phyloP scores from a whole-genome alignment of 2,888 invertebrate genomes.

The Lasioglossum leucozonium region DNA sequence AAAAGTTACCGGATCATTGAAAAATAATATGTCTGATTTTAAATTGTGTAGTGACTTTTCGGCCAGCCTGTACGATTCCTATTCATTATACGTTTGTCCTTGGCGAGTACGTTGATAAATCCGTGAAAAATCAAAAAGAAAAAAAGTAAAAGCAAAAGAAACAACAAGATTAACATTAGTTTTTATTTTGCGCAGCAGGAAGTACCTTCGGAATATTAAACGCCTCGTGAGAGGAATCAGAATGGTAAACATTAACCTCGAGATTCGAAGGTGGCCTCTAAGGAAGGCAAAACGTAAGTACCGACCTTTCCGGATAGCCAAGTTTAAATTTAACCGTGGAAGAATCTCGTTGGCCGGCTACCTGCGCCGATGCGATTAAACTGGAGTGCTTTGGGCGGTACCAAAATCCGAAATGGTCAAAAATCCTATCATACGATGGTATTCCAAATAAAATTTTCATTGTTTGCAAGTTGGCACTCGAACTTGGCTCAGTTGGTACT shows the following conservation, averaged over 20 bases:
- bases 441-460: not conserved
- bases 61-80: not conserved
- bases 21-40: not conserved
- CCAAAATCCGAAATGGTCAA: not conserved
- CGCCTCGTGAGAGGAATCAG: not conserved
- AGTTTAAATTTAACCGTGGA: constrained; percentile 43
- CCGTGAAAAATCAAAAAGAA: not conserved
- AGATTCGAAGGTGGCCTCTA: constrained; percentile 24
- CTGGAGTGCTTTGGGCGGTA: not conserved
- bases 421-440: not conserved
- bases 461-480: not conserved
- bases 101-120: not conserved
- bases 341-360: not conserved
- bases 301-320: constrained; percentile 36
- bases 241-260: constrained; percentile 42
- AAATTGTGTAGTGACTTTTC: not conserved
- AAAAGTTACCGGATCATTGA: not conserved
- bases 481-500: not conserved
- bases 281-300: constrained; percentile 24
- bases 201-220: constrained; percentile 1
- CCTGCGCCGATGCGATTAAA: constrained; percentile 12
- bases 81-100: not conserved
- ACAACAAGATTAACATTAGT: not conserved
- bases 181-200: constrained; percentile 3
- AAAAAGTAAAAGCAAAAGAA: too few species aligned